Base-by-base conservation (phyloP, 1,140 invertebrate species). In the Microvelia longipes region DNA sequence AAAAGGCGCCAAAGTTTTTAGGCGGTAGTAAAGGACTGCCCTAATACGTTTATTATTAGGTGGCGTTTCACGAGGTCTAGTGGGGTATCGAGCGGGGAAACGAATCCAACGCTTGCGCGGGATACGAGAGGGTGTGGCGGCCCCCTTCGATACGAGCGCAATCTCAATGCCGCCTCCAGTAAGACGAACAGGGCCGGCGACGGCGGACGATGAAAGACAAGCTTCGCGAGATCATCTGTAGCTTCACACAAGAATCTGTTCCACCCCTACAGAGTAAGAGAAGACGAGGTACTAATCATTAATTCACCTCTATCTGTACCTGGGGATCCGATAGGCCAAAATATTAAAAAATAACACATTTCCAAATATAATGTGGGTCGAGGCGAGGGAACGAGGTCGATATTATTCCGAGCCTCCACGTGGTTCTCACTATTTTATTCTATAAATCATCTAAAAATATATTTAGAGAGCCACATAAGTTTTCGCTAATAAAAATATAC, bases 181-280 rank as follows among this genome's bases (percentile, higher is more conserved):
- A 25, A 26, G 24, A 64, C 62, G 5, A 5, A 24, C 15, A 26
- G 15, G 25, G 62, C 62, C 62, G 62, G 62, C 62, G 25, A 64
- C 62, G 62, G 62, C 62, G 62, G 62, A 64, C 62, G 62, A 64
- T 64, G 62, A 64, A 64, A 64, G 62, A 64, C 62, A 64, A 64
- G 62, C 25, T 64, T 5, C 62, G 62, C 15, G 62, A 64, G 62
- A 64, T 64, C 15, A 24, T 64, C 62, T 64, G 62, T 64, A 64
- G 25, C 62, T 64, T 64, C 62, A 64, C 62, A 24, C 15, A 24
- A 64, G 62, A 64, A 26, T 15, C 62, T 11, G 35, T 50, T 50
- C 35, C 35, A 26, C 62, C 25, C 24, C 62, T 24, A 26, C 62
- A 64, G 24, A 15, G 25, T 5, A 64, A 64, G 15, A 64, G 62